Evolutionary conservation across 2,113 vertebrate genomes (phyloP).

Genomic region (Oreochromis spilurus): DNA sequence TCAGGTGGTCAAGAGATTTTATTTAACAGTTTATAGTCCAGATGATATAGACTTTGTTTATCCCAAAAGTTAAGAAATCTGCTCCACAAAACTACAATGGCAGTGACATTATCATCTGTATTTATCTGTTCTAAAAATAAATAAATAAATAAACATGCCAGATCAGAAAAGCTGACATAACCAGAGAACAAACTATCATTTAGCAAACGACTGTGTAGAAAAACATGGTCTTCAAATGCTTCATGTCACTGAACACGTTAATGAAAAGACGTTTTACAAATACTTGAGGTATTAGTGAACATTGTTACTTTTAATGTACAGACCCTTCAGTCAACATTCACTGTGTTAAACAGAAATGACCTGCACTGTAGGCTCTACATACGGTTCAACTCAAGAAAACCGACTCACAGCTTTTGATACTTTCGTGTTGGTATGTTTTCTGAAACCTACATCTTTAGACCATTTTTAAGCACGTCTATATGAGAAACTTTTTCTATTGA

Average conservation of each 20-base stretch:
- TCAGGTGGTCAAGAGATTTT: background rate
- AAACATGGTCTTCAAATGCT: conserved; percentile 1
- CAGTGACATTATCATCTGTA: background rate
- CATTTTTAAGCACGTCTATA: background rate
- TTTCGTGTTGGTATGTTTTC: background rate
- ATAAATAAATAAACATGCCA: background rate
- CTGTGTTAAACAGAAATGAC: background rate
- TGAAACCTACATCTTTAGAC: background rate
- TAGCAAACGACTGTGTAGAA: background rate
- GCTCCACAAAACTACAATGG: background rate
- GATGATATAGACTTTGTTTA: background rate
- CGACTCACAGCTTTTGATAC: background rate
- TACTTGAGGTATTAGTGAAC: conserved; percentile 3
- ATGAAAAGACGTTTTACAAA: background rate
- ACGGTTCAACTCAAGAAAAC: background rate
- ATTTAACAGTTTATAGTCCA: background rate
- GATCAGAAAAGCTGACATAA: background rate
- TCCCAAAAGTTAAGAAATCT: background rate
- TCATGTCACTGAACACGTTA: background rate
- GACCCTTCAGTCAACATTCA: conserved; percentile 7
- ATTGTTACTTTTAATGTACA: background rate
- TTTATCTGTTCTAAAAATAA: background rate
- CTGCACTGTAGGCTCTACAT: conserved; percentile 6
- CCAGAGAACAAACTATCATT: background rate
- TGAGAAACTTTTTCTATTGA: background rate